Evolutionary conservation across 2,797 vertebrate species (phyloP), one percentile per base, ranked within the genome.

Genomic region (Yasuhikotakia modesta): DNA sequence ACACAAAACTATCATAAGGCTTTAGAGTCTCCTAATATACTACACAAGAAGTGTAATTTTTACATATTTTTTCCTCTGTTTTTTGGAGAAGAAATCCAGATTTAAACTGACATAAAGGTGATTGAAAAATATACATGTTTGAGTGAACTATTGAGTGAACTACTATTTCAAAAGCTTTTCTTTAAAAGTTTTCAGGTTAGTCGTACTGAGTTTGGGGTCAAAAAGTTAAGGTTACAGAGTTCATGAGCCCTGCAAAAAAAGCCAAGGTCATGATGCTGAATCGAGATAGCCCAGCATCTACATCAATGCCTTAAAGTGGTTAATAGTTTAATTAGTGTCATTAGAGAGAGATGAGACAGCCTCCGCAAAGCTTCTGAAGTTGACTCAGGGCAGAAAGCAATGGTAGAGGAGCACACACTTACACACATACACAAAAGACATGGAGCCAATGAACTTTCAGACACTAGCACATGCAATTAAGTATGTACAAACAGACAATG

Each of bases 321-420:
- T 92, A 92, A 93, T 89, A 80, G 84, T 87, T 91, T 91, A 93
- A 93, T 91, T 92, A 89, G 86, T 82, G 84, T 86, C 83, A 89
- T 90, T 91, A 89, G 81, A 89, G 85, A 76, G 27, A 63, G 82
- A 82, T 73, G 84, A 76, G 81, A 82, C 83, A 61, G 79, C 76
- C 65, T 39, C 61, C 16, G 61, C 86, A 79, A 53, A 84, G 70
- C 68, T 78, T 74, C 67, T 76, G 73, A 76, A 79, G 66, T 80
- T 78, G 86, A 87, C 78, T 79, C 61, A 32, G 73, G 79, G 78
- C 81, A 81, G 70, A 63, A 69, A 52, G 57, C 61, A 53, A 72
- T 24, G 68, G 75, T 17, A 61, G 65, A 5, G 35, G 35, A 35
- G 11, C 27, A 58, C 35, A 39, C 50, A 10, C 63, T 45, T 60